phyloP scores from a whole-genome alignment of 1,140 invertebrate species.

The Nephila pilipes region DNA sequence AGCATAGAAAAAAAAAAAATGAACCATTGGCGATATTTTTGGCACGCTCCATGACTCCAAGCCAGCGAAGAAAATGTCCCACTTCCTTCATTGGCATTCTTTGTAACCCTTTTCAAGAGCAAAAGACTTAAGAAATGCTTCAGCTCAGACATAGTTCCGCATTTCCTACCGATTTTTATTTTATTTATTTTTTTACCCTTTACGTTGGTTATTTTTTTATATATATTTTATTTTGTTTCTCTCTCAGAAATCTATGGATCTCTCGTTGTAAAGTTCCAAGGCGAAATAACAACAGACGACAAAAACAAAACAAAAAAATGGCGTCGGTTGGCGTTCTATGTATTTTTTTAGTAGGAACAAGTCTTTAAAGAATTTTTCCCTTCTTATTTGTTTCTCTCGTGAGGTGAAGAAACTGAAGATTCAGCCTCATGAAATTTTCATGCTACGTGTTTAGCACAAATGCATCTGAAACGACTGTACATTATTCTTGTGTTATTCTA shows the following conservation, averaged over 20 bases:
- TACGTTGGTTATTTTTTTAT: slow-evolving; percentile 45
- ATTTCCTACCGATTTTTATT: slow-evolving; percentile 25
- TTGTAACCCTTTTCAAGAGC: slow-evolving; percentile 72
- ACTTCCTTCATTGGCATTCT: slow-evolving; percentile 55
- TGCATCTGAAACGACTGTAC: slow-evolving; percentile 8
- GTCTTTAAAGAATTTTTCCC: slow-evolving; percentile 28
- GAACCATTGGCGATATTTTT: background rate
- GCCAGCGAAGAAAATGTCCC: background rate
- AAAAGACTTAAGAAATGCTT: slow-evolving; percentile 70
- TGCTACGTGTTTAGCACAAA: slow-evolving; percentile 53
- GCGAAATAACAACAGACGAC: slow-evolving; percentile 46
- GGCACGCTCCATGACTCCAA: background rate
- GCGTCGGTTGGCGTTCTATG: background rate
- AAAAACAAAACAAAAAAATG: slow-evolving; percentile 37
- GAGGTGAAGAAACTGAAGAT: slow-evolving; percentile 21
- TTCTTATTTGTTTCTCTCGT: background rate
- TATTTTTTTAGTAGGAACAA: slow-evolving; percentile 28
- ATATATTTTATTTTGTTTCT: background rate
- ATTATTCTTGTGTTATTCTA: slow-evolving; percentile 2
- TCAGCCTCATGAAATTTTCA: slow-evolving; percentile 65
- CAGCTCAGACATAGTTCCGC: slow-evolving; percentile 46
- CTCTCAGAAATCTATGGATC: slow-evolving; percentile 39
- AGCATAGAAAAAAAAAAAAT: background rate
- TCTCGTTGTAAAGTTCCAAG: slow-evolving; percentile 7
- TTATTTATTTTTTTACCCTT: background rate